Base-by-base conservation (phyloP, 92 coral and sea anemone species). In the Bergia puertoricense region DNA sequence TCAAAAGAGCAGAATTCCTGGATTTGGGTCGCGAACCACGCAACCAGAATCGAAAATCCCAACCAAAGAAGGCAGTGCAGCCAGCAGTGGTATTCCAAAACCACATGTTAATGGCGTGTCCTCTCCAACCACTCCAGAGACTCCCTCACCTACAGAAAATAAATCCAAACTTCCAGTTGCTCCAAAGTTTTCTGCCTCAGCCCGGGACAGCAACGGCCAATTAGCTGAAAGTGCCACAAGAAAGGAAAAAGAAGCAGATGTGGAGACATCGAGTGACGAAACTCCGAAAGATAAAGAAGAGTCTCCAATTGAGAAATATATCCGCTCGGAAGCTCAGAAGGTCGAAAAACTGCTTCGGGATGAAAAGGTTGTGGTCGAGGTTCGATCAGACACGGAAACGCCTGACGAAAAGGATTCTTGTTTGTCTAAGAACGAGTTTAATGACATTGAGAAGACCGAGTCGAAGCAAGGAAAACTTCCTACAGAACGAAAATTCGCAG, bases 321-420 rank as follows among this genome's bases (percentile, higher is more conserved):
- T 95, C 83, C 91, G 92, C 88, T 75, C 93, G 10, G 98, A 95
- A 85, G 98, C 98, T 38, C 92, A 93, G 68, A 91, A 90, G 77
- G 82, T 95, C 93, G 98, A 95, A 74, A 89, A 95, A 73, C 91
- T 95, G 30, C 89, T 95, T 23, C 96, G 96, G 8, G 91, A 95
- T 87, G 98, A 92, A 69, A 89, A 89, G 44, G 91, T 95, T 62
- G 93, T 93, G 13, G 94, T 95, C 6, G 91, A 90, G 44, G 96
- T 90, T 43, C 89, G 81, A 50, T 83, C 82, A 10, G 57, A 65
- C 40, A 91, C 85, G 38, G 6, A 74, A 39, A 91, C 42, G 1
- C 88, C 88, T 39, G 92, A 91, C 8, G 91, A 86, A 62, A 82
- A 68, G 4, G 93, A 83, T 15, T 88, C 86, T 42, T 73, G 68